Evolutionary conservation across 2,113 vertebrate species (phyloP).

Genomic region (Chaetorhynchus papuensis): DNA sequence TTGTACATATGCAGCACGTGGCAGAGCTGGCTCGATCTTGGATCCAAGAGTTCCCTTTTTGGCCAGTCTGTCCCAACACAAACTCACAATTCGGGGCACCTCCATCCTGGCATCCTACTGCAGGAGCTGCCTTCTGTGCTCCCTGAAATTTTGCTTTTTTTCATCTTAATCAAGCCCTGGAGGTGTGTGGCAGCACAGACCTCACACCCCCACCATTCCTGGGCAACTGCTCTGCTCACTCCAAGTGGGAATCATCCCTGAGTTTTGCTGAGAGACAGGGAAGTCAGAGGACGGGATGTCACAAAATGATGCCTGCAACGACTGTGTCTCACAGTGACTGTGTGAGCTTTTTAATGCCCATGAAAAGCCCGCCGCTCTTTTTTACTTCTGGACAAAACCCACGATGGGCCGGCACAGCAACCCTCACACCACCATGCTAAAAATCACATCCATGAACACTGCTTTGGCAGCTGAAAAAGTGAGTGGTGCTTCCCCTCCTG

Average conservation of each 20-base stretch:
- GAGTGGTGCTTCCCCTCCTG: background rate
- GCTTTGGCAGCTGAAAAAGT: background rate
- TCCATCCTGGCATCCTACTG: background rate
- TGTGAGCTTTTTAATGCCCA: background rate
- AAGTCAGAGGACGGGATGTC: background rate
- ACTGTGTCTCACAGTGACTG: background rate
- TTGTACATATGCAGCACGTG: background rate
- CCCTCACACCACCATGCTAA: accelerated
- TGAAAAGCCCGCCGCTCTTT: background rate
- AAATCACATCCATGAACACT: background rate
- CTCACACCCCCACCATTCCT: accelerated
- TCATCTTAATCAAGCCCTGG: background rate
- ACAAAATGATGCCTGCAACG: accelerated
- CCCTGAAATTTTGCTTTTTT: background rate
- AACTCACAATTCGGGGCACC: background rate
- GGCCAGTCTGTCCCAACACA: background rate
- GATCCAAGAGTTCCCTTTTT: background rate
- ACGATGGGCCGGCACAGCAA: accelerated
- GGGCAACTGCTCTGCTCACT: background rate
- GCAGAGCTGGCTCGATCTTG: background rate
- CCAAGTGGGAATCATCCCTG: background rate
- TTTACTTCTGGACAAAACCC: background rate
- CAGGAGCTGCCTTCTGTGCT: background rate
- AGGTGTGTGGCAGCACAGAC: background rate
- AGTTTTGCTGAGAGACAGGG: background rate